Base-by-base conservation (phyloP, 2,113 vertebrate genomes). In the Dasypus novemcinctus region DNA sequence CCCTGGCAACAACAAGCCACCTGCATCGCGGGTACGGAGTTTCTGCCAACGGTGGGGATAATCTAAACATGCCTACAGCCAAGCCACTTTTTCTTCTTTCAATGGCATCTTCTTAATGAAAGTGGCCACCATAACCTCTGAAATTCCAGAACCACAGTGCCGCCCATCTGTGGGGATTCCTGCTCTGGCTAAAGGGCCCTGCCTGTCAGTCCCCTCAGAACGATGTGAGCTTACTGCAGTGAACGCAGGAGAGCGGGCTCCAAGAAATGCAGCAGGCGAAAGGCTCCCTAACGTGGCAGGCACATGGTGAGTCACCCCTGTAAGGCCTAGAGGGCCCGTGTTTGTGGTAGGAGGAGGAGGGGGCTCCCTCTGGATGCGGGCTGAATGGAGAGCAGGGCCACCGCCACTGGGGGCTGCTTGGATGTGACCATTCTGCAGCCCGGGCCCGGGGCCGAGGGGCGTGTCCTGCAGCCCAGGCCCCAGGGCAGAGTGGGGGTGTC, bases 181-280 rank as follows among this genome's bases (percentile, higher is more conserved):
- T 8, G 14, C 15, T 59, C 15, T 59, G 72, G 72, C 21, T 17
- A 8, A 14, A n/a, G 29, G 59, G 43, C 41, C 2, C 33, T 69
- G 23, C 25, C 25, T 27, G 25, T n/a, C 18, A 3, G 29, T 31
- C n/a, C 4, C 2, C 5, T 10, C 20, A 33, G 15, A 31, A 10
- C 20, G 1, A 0, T 2, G 0, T 9, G 6, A 0, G 18, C 3
- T 59, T 25, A 21, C 46, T 0, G 18, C 15, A 2, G 15, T 8
- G 31, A 4, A n/a, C 7, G 23, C 3, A 4, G 18, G 84, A 33
- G 23, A 31, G 54, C 20, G 0, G 0, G 4, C 10, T 46, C 36
- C 6, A 78, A 33, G 33, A 31, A 13, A 14, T 9, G 7, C 13
- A 2, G 76, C 5, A 1, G 1, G 1, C 0, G 1, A 0, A 10